Evolutionary conservation across 2,888 invertebrate genomes (phyloP).

Genomic region (Stratiomys singularior): DNA sequence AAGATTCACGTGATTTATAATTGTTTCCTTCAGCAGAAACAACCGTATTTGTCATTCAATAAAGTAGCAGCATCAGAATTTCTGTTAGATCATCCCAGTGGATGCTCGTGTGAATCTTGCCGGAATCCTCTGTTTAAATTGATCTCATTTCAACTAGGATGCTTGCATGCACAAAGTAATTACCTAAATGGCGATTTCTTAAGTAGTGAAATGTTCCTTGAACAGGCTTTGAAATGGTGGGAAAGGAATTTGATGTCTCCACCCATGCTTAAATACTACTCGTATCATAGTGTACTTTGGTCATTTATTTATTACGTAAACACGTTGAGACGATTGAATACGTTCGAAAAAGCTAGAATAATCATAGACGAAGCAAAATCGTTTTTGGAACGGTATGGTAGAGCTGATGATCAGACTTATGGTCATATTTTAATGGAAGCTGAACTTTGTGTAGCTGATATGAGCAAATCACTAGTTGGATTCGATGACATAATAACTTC

Average conservation of each 20-base stretch:
- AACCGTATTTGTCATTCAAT: background rate
- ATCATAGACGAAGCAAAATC: constrained; percentile 49
- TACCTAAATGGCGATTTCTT: constrained; percentile 58
- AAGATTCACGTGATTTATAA: background rate
- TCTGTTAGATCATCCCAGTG: constrained; percentile 5
- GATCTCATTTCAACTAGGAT: constrained; percentile 58
- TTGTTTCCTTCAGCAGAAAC: constrained; percentile 17
- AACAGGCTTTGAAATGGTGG: constrained; percentile 55
- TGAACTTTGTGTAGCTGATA: background rate
- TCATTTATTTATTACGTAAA: constrained; percentile 58
- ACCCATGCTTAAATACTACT: constrained; percentile 19
- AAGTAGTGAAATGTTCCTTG: constrained; percentile 58
- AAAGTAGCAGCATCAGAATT: constrained; percentile 4
- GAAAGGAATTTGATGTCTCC: constrained; percentile 10
- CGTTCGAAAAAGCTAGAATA: constrained; percentile 55
- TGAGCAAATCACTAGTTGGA: background rate
- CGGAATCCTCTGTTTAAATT: constrained; percentile 55
- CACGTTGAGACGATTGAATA: constrained; percentile 56
- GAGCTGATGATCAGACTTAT: constrained; percentile 2
- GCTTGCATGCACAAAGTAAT: constrained; percentile 58
- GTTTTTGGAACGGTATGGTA: constrained; percentile 47
- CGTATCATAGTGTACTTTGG: constrained; percentile 47
- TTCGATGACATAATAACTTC: background rate
- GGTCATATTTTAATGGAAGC: constrained; percentile 23
- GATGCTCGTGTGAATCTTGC: constrained; percentile 52